Evolutionary conservation across 2,888 invertebrate species (phyloP), one percentile per base, ranked within the genome.

Genomic region (Erebia aethiops): DNA sequence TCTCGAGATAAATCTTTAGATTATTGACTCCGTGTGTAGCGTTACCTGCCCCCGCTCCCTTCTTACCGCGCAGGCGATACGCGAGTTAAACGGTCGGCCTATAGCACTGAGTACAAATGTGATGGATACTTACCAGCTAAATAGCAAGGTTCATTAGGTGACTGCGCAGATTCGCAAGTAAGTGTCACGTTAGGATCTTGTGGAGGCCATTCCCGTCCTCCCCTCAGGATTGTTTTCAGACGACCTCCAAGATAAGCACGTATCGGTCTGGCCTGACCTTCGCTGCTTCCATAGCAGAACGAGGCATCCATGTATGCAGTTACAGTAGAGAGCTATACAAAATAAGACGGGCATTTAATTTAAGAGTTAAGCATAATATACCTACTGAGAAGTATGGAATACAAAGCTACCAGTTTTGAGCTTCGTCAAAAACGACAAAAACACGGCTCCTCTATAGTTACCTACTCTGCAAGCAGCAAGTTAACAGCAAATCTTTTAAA

Each of bases 261-360:
- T 21, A 98, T 90, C 35, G 95, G 94, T 10, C 93, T 91, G 16
- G 96, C 95, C 74, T 96, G 95, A 52, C 94, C 90, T 14, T 94
- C 94, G 3, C 94, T 95, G 74, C 95, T 97, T 1, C 98, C 98
- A 81, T 98, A 98, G 1, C 98, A 96, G 49, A 96, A 86, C 0
- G 98, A 98, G 4, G 96, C 91, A 82, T 98, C 98, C 92, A 98
- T 88, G 84, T 90, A 97, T 13, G 96, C 95, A 46, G 96, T 96
- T 0, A 97, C 96, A 13, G 93, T 94, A 10, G 95, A 94, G 41
- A 96, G 77, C 96, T 96, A 35, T 2, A 51, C 52, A 67, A 52
- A 71, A 21, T 10, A 49, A 18, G 35, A 26, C 18, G 7, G 5
- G 5, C 35, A 35, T 35, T 35, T 18, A 54, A 16, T 21, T 56